Evolutionary conservation across 2,888 invertebrate genomes (phyloP), one percentile per base, ranked within the genome.

Genomic region (Acheta domesticus): DNA sequence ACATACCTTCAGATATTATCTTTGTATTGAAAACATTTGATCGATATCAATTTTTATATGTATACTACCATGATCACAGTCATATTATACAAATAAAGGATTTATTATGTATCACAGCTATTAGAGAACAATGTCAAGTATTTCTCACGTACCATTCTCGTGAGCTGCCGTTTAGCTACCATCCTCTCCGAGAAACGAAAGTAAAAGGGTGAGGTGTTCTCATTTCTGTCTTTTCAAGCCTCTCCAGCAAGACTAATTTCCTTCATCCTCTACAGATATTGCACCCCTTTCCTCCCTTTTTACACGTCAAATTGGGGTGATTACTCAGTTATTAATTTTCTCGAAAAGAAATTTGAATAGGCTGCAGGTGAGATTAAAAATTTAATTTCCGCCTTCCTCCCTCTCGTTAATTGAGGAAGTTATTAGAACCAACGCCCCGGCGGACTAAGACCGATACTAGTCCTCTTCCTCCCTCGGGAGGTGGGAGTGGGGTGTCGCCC

Each of bases 261-360:
- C 62, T 16, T 62, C 62, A 62, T 62, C 62, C 62, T 62, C 62
- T n/a, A 16, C n/a, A 62, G 62, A 19, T 62, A 62, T 62, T 62
- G 62, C 62, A 36, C 36, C 36, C 62, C n/a, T 19, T 62, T n/a
- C n/a, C 62, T 62, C 14, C 8, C 62, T n/a, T 62, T 62, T 62
- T 62, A 62, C 62, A 62, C 62, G 62, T 62, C 62, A 62, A 62
- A 62, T 62, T 62, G 62, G 62, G 62, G 62, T 62, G 62, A 62
- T 62, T 62, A 62, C 62, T 62, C 62, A 19, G 62, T 62, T 62
- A 62, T 62, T 62, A 62, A 62, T 62, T 62, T 62, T 62, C 62
- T 12, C 62, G 62, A 16, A 62, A n/a, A 62, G 62, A 19, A 62
- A 62, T 62, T 62, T 62, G 62, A 62, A 62, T 62, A 62, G 62